Conservation (phyloP, 2,888 invertebrate genomes). For the Panopea generosa region DNA sequence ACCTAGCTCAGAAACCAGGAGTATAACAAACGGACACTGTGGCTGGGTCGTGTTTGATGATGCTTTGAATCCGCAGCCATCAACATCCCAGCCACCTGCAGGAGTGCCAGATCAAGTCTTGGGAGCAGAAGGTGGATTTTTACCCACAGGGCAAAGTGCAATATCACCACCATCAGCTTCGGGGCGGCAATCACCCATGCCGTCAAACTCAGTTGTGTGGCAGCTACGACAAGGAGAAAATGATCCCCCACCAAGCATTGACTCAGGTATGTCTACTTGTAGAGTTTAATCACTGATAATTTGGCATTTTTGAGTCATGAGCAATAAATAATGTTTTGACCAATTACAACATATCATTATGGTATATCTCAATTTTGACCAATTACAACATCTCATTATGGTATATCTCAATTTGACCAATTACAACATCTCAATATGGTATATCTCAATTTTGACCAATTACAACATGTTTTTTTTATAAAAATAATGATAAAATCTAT, state of each 20-base stretch:
- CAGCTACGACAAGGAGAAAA: slow-evolving; percentile 58
- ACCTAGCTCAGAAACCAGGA: slow-evolving; percentile 56
- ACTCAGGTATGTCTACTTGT: slow-evolving; percentile 41
- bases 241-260: slow-evolving; percentile 45
- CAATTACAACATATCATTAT: no score
- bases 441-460: no score
- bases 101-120: slow-evolving; percentile 13
- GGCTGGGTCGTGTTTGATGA: slow-evolving; percentile 60
- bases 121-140: slow-evolving; percentile 43
- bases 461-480: no score
- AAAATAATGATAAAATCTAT: no score
- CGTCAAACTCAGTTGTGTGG: slow-evolving; percentile 66
- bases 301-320: no score
- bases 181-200: slow-evolving; percentile 35
- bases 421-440: no score
- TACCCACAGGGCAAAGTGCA: slow-evolving; percentile 55
- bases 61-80: slow-evolving; percentile 18
- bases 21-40: slow-evolving; percentile 55
- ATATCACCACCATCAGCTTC: slow-evolving; percentile 23
- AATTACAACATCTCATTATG: no score
- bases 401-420: no score
- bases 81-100: slow-evolving; percentile 16
- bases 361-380: no score
- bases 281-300: no score
- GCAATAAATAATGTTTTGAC: no score